A percentile compares a stretch with the other conserved stretches of the same genome.
Conservation (phyloP, 2,113 vertebrate species). For the Campylomormyrus numenius region DNA sequence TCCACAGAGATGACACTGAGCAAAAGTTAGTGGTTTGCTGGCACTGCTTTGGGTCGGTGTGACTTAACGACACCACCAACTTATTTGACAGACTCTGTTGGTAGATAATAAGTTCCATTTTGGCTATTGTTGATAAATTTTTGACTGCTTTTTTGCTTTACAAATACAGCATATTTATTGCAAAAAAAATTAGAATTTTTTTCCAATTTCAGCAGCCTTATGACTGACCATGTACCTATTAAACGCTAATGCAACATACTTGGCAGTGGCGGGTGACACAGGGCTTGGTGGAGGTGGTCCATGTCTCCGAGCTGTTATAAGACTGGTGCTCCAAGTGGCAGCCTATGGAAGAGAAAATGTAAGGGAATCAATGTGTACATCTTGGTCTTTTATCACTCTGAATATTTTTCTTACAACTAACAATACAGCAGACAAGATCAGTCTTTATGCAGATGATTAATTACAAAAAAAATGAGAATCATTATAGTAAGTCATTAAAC, state of each 20-base stretch:
- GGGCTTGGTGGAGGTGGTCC: slow-evolving; percentile 71
- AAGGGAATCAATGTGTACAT: background rate
- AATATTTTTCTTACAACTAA: background rate
- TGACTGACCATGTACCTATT: background rate
- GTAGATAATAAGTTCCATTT: background rate
- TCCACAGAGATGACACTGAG: background rate
- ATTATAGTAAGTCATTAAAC: background rate
- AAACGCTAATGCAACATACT: slow-evolving; percentile 54
- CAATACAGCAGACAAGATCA: background rate
- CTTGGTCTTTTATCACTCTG: background rate
- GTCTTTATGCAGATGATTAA: background rate
- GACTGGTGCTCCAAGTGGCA: slow-evolving; percentile 74
- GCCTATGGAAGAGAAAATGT: slow-evolving; percentile 51
- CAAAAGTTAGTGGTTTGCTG: background rate
- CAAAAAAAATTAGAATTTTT: background rate
- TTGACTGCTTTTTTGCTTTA: background rate
- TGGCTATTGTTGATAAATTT: background rate
- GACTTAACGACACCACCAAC: background rate
- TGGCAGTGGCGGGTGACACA: slow-evolving; percentile 80
- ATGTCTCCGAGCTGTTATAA: slow-evolving; percentile 84
- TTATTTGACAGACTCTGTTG: background rate
- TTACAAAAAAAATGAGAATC: background rate
- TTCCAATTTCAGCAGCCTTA: background rate
- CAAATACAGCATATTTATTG: background rate
- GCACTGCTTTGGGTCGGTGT: background rate